Conservation (phyloP, 2,888 invertebrate species). For the Catocala sponsa region DNA sequence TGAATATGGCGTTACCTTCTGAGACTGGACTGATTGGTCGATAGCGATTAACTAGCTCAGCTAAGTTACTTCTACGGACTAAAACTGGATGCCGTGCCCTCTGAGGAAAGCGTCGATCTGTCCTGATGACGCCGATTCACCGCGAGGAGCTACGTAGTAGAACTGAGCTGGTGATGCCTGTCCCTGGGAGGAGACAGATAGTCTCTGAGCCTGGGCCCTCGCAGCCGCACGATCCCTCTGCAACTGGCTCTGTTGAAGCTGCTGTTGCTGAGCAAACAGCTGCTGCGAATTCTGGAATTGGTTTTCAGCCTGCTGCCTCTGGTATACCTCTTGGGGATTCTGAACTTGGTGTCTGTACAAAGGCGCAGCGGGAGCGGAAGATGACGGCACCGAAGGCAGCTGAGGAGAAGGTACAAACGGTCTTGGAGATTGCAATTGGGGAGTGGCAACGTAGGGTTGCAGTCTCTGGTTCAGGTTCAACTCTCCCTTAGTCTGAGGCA, state of each 20-base stretch:
- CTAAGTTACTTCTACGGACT: slow-evolving; percentile 63
- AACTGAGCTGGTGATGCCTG: slow-evolving; percentile 76
- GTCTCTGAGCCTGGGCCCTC: slow-evolving; percentile 82
- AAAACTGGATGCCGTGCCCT: slow-evolving; percentile 91
- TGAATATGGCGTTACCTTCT: slow-evolving; percentile 68
- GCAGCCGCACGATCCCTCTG: slow-evolving; percentile 88
- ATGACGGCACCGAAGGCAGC: slow-evolving; percentile 77
- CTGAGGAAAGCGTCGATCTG: slow-evolving; percentile 94
- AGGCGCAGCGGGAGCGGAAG: slow-evolving; percentile 72
- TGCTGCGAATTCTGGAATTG: slow-evolving; percentile 90
- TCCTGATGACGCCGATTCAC: slow-evolving; percentile 87
- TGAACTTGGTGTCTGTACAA: slow-evolving; percentile 83
- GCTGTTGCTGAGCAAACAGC: slow-evolving; percentile 90
- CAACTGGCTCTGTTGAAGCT: slow-evolving; percentile 90
- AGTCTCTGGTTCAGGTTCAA: slow-evolving; percentile 92
- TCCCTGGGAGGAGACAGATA: slow-evolving; percentile 70
- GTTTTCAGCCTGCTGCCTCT: slow-evolving; percentile 89
- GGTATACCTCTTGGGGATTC: slow-evolving; percentile 85
- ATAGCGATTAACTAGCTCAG: slow-evolving; percentile 69
- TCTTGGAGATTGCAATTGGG: slow-evolving; percentile 83
- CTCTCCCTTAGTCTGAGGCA: slow-evolving; percentile 92
- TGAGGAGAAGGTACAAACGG: slow-evolving; percentile 89
- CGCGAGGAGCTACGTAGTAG: slow-evolving; percentile 89
- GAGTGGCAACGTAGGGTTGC: slow-evolving; percentile 91
- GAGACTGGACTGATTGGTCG: slow-evolving; percentile 56